Evolutionary conservation across 2,888 invertebrate species (phyloP).

Genomic region (Busseola fusca): DNA sequence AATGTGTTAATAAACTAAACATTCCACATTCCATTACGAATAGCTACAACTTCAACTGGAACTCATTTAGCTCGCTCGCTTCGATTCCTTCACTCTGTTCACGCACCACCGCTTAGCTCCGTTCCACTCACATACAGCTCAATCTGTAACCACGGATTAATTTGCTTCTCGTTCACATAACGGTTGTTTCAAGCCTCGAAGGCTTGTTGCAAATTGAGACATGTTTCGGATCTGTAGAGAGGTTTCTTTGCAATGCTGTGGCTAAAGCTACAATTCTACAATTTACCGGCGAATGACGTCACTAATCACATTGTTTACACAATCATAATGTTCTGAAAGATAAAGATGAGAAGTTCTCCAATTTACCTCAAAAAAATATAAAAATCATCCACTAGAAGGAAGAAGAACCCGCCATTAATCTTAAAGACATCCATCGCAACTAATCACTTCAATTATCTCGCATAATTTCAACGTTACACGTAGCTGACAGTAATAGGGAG

Average conservation of each 20-base stretch:
- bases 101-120: constrained; percentile 7
- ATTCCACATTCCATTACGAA: constrained; percentile 2
- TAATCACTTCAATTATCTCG: constrained; percentile 1
- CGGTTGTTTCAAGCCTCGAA: background rate
- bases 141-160: constrained; percentile 20
- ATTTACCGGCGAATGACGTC: background rate
- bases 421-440: background rate
- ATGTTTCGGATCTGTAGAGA: background rate
- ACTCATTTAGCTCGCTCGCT: constrained; percentile 22
- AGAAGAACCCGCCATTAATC: background rate
- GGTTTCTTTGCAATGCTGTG: background rate
- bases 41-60: constrained; percentile 12
- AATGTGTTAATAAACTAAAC: constrained; percentile 9
- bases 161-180: constrained; percentile 21
- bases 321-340: no score
- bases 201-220: constrained; percentile 2
- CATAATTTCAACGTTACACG: constrained; percentile 21
- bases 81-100: constrained; percentile 21
- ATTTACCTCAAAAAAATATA: background rate
- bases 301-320: no score
- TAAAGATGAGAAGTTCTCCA: no score
- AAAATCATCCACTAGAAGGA: background rate
- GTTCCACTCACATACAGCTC: constrained; percentile 2
- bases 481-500: constrained; percentile 29
- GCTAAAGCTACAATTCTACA: background rate